phyloP scores from a whole-genome alignment of 1,140 invertebrate genomes.

The Ericerus pela region DNA sequence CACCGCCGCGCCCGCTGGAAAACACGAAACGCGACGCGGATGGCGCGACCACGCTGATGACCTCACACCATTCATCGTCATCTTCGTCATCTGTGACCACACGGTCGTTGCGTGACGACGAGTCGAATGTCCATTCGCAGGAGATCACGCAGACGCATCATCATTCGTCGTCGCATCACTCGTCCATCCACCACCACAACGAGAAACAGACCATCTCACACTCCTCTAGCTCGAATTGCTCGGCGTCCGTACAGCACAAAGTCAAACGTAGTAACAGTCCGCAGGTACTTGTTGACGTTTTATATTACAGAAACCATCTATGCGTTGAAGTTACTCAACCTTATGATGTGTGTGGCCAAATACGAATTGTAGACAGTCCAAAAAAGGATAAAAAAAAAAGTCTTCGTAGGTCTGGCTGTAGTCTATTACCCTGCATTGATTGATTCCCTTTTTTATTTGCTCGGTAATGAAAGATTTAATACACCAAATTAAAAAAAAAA shows the following conservation, averaged over 20 bases:
- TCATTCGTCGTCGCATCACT: slow-evolving; percentile 44
- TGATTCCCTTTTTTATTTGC: no score
- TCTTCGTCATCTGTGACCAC: slow-evolving; percentile 40
- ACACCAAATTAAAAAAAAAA: no score
- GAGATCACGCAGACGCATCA: slow-evolving; percentile 34
- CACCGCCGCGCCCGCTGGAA: slow-evolving; percentile 44
- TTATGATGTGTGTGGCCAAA: no score
- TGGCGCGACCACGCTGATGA: slow-evolving; percentile 50
- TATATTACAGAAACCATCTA: slow-evolving; percentile 14
- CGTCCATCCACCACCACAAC: slow-evolving; percentile 37
- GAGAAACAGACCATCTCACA: slow-evolving; percentile 47
- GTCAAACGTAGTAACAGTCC: slow-evolving; percentile 34
- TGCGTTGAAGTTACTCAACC: no score
- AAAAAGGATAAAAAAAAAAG: no score
- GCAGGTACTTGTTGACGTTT: slow-evolving; percentile 29
- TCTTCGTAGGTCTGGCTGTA: no score
- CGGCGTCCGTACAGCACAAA: slow-evolving; percentile 41
- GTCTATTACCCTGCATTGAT: no score
- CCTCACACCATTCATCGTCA: slow-evolving; percentile 45
- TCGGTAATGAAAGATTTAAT: no score
- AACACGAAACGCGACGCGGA: slow-evolving; percentile 35
- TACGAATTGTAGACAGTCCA: no score
- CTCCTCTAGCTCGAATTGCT: slow-evolving; percentile 43
- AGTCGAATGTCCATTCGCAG: slow-evolving; percentile 17
- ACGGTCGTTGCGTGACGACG: slow-evolving; percentile 37